Conservation (phyloP, 2,888 invertebrate species). For the Glyphotaelius pellucidus region DNA sequence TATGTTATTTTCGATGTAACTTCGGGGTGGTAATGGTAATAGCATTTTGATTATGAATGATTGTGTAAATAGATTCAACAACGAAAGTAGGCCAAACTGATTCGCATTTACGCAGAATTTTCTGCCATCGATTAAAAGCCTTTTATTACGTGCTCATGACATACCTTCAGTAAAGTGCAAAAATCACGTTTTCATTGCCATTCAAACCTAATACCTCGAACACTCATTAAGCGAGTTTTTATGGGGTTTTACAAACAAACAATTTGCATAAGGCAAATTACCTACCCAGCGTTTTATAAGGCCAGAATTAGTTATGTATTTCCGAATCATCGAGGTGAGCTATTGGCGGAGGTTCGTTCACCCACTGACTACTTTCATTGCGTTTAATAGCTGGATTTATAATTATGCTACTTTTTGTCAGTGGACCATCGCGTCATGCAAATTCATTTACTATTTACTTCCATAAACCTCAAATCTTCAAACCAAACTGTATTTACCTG, state of each 20-base stretch:
- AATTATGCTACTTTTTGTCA: background rate
- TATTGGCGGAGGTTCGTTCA: background rate
- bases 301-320: conserved; percentile 7
- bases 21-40: background rate
- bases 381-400: background rate
- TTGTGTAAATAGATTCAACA: background rate
- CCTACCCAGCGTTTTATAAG: background rate
- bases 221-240: background rate
- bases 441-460: background rate
- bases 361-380: conserved; percentile 15
- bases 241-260: background rate
- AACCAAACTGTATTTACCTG: conserved; percentile 11
- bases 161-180: background rate
- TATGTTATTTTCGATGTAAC: background rate
- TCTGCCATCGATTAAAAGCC: background rate
- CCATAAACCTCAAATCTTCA: conserved; percentile 18
- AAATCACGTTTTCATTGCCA: background rate
- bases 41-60: background rate
- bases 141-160: background rate
- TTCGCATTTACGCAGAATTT: background rate
- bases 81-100: background rate
- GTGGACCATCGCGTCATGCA: background rate
- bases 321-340: conserved; percentile 20
- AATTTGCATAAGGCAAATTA: conserved; percentile 12
- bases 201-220: background rate